Evolutionary conservation across 92 coral and sea anemone genomes (phyloP).

Genomic region (Muricea muricata): DNA sequence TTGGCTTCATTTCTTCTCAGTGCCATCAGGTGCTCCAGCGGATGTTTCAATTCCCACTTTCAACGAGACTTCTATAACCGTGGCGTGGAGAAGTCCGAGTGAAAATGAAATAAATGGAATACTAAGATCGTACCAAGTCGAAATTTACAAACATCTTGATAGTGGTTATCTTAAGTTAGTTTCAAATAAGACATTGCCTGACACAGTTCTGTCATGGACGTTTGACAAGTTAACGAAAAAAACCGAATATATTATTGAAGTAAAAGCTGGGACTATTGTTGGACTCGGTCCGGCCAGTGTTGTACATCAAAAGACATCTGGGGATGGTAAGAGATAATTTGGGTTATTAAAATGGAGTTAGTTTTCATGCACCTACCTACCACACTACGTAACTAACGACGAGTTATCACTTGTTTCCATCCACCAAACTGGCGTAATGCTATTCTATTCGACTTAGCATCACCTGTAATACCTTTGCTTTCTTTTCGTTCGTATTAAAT

Average conservation of each 20-base stretch:
- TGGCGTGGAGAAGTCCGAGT: conserved; percentile 16
- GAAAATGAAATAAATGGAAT: conserved; percentile 11
- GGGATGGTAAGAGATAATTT: neutral
- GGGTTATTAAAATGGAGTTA: no score
- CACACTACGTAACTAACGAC: no score
- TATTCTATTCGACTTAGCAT: no score
- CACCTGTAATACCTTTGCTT: no score
- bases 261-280: conserved; percentile 26
- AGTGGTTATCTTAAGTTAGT: conserved; percentile 10
- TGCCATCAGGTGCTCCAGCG: conserved; percentile 22
- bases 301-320: conserved; percentile 22
- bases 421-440: no score
- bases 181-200: conserved; percentile 3
- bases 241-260: conserved; percentile 32
- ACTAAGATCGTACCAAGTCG: neutral
- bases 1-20: neutral
- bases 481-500: no score
- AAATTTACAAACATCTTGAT: conserved; percentile 7
- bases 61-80: conserved; percentile 16
- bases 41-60: neutral
- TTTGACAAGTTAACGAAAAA: neutral
- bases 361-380: no score
- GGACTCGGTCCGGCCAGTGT: conserved; percentile 37
- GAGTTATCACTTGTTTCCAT: no score
- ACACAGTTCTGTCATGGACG: neutral